A percentile compares a stretch with the other conserved stretches of the same genome.
These are phyloP conservation scores for Tinea pellionella DNA, from an alignment of 2,888 invertebrate species.

Conservation along the genomic window DNA sequence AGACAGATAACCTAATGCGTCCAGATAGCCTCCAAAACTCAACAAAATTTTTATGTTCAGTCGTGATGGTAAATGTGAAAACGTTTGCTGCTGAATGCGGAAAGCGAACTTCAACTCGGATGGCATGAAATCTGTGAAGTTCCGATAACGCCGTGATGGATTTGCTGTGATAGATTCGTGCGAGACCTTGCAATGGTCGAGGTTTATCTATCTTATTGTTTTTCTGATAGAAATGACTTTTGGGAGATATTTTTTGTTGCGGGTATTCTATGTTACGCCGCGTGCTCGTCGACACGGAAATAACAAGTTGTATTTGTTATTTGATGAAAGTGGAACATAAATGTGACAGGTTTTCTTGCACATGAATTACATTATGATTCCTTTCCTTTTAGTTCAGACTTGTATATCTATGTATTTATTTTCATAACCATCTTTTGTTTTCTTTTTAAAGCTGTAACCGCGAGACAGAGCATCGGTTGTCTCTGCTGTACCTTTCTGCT, in stretches of 20 bases:
- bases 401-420: no score
- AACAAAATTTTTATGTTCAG: no score
- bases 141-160: conserved; percentile 12
- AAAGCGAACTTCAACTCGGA: not conserved
- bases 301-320: not conserved
- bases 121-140: conserved; percentile 5
- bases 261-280: not conserved
- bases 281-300: not conserved
- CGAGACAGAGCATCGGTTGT: no score
- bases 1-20: no score
- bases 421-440: no score
- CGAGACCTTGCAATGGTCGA: conserved; percentile 7
- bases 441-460: no score
- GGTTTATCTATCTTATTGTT: conserved; percentile 11
- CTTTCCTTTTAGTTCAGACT: no score
- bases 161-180: conserved; percentile 3
- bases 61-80: no score
- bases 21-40: no score
- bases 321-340: not conserved
- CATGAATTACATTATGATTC: no score
- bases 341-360: no score
- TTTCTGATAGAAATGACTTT: conserved; percentile 5
- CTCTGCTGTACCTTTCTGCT: no score
- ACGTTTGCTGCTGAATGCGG: not conserved
- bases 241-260: not conserved